Percentiles rank a stretch among this genome's conserved stretches.
Evolutionary conservation across 1,140 invertebrate species (phyloP).

Genomic region (Zaprionus camerounensis): DNA sequence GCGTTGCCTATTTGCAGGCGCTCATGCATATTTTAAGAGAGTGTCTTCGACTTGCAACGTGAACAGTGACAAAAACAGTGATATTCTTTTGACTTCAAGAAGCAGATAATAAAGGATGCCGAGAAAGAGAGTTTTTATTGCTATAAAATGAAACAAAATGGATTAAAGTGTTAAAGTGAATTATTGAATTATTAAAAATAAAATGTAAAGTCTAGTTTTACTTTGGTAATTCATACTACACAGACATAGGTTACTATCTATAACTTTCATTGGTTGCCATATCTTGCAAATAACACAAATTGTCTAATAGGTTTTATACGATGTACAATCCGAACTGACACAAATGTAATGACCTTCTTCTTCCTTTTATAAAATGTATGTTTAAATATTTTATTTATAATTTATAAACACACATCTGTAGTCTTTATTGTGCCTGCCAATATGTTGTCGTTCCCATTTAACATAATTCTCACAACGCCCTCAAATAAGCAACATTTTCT

Average conservation of each 20-base stretch:
- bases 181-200: too few species aligned
- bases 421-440: slow-evolving; percentile 8
- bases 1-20: slow-evolving; percentile 55
- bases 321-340: too few species aligned
- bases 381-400: too few species aligned
- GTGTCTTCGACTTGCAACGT: slow-evolving; percentile 1
- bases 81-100: background rate
- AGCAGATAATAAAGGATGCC: background rate
- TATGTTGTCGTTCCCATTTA: slow-evolving; percentile 37
- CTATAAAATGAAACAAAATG: background rate
- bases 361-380: too few species aligned
- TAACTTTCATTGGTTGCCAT: too few species aligned
- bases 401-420: background rate
- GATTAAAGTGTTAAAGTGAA: background rate
- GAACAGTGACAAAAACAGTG: slow-evolving; percentile 3
- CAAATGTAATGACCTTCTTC: too few species aligned
- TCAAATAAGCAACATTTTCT: slow-evolving; percentile 43
- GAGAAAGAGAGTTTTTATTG: background rate
- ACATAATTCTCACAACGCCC: background rate
- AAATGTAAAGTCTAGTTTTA: too few species aligned
- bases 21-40: slow-evolving; percentile 48
- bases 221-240: too few species aligned
- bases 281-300: too few species aligned
- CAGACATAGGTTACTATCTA: too few species aligned
- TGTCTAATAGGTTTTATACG: too few species aligned